phyloP scores from a whole-genome alignment of 2,113 vertebrate species.

The Rhegmatorhina hoffmannsi region DNA sequence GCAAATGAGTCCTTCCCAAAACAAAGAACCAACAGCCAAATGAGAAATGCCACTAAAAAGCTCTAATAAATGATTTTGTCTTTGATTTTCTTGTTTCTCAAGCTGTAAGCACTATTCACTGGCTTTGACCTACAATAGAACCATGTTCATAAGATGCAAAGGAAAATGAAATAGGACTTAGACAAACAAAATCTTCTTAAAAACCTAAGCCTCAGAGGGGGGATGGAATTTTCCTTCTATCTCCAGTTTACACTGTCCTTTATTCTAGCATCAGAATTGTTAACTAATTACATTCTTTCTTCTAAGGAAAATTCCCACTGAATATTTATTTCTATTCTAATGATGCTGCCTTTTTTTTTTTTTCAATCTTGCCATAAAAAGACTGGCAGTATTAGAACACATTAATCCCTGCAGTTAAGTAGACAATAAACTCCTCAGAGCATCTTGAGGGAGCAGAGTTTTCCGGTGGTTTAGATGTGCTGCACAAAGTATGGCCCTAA shows the following conservation, averaged over 20 bases:
- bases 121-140: conserved; percentile 1
- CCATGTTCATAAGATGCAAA: background rate
- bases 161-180: conserved; percentile 23
- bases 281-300: conserved; percentile 6
- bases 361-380: background rate
- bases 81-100: conserved; percentile 37
- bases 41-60: background rate
- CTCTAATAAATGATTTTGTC: background rate
- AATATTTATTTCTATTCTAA: conserved; percentile 8
- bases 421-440: background rate
- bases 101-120: background rate
- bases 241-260: background rate
- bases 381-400: background rate
- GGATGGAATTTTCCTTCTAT: background rate
- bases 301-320: background rate
- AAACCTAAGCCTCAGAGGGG: background rate
- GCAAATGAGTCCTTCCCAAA: background rate
- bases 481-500: background rate
- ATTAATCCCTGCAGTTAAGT: background rate
- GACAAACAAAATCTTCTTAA: conserved; percentile 24
- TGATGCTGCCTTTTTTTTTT: background rate
- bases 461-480: background rate
- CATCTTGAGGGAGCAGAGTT: background rate
- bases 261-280: background rate
- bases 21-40: background rate